Evolutionary conservation across 2,113 vertebrate species (phyloP).

Genomic region (Hemibagrus wyckioides): DNA sequence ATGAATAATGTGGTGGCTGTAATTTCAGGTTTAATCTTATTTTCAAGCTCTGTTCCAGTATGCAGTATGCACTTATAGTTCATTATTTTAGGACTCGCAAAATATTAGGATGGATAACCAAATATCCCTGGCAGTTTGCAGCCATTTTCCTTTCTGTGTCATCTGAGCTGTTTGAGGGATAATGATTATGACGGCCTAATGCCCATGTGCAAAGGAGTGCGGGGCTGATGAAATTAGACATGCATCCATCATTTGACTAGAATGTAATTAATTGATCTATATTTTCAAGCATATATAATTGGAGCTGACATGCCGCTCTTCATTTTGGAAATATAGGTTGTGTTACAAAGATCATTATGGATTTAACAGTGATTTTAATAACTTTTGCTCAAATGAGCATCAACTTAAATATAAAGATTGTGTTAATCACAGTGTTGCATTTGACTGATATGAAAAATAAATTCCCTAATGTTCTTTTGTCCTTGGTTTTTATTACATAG

Average conservation of each 20-base stretch:
- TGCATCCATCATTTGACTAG: neutral
- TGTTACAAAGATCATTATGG: neutral
- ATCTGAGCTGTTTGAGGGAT: neutral
- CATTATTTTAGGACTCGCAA: neutral
- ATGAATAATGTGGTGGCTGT: neutral
- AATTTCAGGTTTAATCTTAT: neutral
- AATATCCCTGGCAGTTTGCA: neutral
- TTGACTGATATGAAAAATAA: neutral
- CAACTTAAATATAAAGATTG: neutral
- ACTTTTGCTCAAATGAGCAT: neutral
- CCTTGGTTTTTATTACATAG: conserved; percentile 73
- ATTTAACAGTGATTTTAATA: neutral
- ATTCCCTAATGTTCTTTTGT: neutral
- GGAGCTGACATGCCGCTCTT: neutral
- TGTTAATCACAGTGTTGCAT: neutral
- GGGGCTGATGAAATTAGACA: neutral
- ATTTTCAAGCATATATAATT: neutral
- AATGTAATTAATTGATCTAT: neutral
- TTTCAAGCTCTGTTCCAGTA: neutral
- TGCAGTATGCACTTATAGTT: neutral
- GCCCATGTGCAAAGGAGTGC: neutral
- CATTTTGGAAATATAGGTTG: neutral
- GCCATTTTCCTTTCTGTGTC: neutral
- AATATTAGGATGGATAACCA: neutral
- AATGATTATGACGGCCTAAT: neutral